A percentile compares a stretch with the other conserved stretches of the same genome.
phyloP scores from a whole-genome alignment of 2,888 invertebrate genomes.

The Orchesellides sinensis region DNA sequence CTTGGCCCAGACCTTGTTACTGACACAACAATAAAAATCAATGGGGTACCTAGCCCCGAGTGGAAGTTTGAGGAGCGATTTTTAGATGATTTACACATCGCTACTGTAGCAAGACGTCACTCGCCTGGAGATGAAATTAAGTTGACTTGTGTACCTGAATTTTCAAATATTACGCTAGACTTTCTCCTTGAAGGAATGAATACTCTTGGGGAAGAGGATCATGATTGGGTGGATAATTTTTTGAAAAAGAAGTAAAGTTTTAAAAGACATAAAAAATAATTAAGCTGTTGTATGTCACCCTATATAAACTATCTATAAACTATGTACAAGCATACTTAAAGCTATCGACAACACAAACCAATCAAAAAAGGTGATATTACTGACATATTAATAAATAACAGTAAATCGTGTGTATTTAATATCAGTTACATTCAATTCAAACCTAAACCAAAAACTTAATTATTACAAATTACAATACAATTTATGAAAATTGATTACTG shows the following conservation, averaged over 20 bases:
- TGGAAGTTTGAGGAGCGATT: conserved; percentile 93
- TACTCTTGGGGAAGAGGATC: conserved; percentile 77
- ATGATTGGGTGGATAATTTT: conserved; percentile 80
- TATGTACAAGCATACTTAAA: background rate
- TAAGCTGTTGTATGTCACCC: background rate
- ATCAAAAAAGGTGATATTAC: no score
- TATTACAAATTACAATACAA: no score
- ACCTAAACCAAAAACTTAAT: no score
- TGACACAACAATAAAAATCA: conserved; percentile 84
- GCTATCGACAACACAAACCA: no score
- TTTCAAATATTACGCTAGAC: conserved; percentile 80
- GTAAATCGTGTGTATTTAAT: no score
- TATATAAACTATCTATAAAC: background rate
- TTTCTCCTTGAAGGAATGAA: conserved; percentile 81
- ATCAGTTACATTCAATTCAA: no score
- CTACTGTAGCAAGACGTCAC: conserved; percentile 82
- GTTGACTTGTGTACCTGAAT: conserved; percentile 76
- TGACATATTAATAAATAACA: no score
- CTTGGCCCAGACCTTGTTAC: conserved; percentile 79
- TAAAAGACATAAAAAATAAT: background rate
- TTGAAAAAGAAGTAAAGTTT: conserved; percentile 79
- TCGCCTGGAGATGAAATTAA: conserved; percentile 16
- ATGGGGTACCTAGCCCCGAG: conserved; percentile 78
- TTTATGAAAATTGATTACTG: no score
- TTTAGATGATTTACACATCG: conserved; percentile 85